Conservation (phyloP, 1,140 invertebrate species). For the Anadara kagoshimensis region DNA sequence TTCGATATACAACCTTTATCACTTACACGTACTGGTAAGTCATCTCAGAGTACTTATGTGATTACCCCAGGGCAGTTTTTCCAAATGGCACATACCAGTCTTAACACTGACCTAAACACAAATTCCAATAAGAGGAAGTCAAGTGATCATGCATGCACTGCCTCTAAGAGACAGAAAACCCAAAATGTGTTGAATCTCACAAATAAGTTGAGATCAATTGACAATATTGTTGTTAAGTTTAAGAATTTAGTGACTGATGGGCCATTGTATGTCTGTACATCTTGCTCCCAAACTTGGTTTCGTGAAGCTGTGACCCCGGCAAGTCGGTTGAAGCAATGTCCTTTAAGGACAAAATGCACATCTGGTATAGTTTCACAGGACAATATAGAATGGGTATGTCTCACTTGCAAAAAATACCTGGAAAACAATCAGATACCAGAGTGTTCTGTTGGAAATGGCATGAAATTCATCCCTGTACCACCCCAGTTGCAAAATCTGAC, state of each 20-base stretch:
- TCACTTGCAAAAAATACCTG: slow-evolving; percentile 20
- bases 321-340: neutral
- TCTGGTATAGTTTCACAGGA: neutral
- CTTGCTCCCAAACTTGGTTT: slow-evolving; percentile 37
- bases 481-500: slow-evolving; percentile 18
- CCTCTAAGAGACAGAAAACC: neutral
- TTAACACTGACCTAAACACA: neutral
- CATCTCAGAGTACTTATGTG: neutral
- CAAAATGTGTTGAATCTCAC: too few relatives aligned
- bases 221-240: neutral
- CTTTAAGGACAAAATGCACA: slow-evolving; percentile 2
- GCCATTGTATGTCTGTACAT: slow-evolving; percentile 14
- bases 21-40: neutral
- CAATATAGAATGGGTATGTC: slow-evolving; percentile 19
- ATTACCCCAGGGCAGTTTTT: neutral
- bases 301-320: slow-evolving; percentile 9
- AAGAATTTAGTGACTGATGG: neutral
- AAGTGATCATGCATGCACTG: neutral
- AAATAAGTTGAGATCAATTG: neutral
- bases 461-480: slow-evolving; percentile 30
- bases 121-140: neutral
- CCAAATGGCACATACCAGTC: neutral
- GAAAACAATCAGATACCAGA: slow-evolving; percentile 14
- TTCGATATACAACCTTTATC: neutral
- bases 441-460: slow-evolving; percentile 29